These are phyloP conservation scores for Melipona quadrifasciata DNA, from an alignment of 1,140 invertebrate species.

Conservation along the genomic window DNA sequence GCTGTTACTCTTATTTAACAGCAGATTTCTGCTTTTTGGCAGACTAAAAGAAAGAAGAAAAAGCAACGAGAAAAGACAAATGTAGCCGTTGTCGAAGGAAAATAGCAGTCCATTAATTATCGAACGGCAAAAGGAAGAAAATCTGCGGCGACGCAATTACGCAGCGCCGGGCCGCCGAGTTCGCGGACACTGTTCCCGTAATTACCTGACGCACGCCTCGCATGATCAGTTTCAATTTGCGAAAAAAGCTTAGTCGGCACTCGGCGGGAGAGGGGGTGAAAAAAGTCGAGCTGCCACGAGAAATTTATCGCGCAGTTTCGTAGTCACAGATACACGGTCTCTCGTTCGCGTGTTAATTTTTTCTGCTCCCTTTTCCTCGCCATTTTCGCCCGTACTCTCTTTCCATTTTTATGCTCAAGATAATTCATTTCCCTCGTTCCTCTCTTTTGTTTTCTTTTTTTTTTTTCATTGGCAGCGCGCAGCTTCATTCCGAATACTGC, in stretches of 20 bases:
- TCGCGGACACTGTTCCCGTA: slow-evolving; percentile 32
- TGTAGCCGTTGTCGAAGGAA: neutral
- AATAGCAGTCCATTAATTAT: slow-evolving; percentile 19
- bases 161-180: slow-evolving; percentile 1
- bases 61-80: neutral
- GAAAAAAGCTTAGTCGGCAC: slow-evolving; percentile 44
- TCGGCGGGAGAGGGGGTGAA: neutral
- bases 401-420: neutral
- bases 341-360: neutral
- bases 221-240: slow-evolving; percentile 56
- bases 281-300: slow-evolving; percentile 22
- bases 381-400: no score
- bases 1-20: neutral
- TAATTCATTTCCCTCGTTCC: slow-evolving; percentile 9
- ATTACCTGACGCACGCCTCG: slow-evolving; percentile 47
- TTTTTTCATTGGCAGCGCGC: neutral
- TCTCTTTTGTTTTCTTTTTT: no score
- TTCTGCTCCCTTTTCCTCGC: neutral
- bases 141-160: slow-evolving; percentile 31
- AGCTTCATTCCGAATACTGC: neutral
- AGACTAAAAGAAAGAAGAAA: neutral
- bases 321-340: slow-evolving; percentile 9
- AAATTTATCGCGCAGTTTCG: slow-evolving; percentile 39
- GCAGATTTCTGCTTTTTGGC: neutral
- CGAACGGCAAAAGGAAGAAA: slow-evolving; percentile 1